Conservation (phyloP, 2,888 invertebrate genomes). For the Alloscopus bannaensis region DNA sequence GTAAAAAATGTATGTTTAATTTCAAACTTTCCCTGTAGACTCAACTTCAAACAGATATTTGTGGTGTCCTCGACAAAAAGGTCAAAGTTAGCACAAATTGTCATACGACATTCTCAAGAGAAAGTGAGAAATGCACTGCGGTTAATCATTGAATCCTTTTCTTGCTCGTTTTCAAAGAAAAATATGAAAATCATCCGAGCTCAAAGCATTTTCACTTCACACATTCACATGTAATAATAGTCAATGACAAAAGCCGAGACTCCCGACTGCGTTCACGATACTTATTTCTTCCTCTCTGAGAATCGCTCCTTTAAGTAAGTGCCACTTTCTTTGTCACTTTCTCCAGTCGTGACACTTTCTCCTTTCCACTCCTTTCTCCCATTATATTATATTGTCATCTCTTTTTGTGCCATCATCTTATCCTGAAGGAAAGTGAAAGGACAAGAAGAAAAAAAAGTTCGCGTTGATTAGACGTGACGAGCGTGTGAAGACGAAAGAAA, state of each 20-base stretch:
- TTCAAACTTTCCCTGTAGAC: no score
- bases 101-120: no score
- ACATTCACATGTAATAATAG: not conserved
- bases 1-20: no score
- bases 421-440: not conserved
- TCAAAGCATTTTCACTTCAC: not conserved
- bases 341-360: conserved; percentile 10
- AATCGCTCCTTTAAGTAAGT: conserved; percentile 6
- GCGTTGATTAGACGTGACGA: not conserved
- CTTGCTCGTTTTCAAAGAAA: not conserved
- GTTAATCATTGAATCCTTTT: not conserved
- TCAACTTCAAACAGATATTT: no score
- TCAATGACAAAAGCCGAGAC: not conserved
- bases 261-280: not conserved
- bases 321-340: conserved; percentile 19
- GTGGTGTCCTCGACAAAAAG: no score
- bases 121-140: not conserved
- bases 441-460: not conserved
- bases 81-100: no score
- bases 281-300: not conserved
- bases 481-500: not conserved
- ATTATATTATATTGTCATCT: no score
- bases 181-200: not conserved
- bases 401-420: no score
- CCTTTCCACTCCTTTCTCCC: not conserved